Evolutionary conservation across 2,797 vertebrate species (phyloP), one percentile per base, ranked within the genome.

Genomic region (Eulemur albifrons): DNA sequence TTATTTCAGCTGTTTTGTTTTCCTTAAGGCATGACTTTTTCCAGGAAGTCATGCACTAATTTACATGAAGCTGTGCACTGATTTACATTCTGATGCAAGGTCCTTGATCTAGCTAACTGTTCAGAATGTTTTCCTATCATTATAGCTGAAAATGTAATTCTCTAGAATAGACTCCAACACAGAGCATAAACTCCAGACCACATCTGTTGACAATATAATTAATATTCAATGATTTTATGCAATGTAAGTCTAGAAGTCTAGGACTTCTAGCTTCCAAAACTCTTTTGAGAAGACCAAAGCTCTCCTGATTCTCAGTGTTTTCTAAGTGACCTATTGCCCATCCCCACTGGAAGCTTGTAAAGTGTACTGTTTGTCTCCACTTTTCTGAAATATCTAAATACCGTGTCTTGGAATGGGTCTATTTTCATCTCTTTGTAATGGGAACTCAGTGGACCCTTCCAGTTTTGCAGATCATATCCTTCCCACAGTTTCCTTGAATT

Each of bases 401-500:
- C 5, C 38, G 3, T 81, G 15, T 89, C 43, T 88, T 69, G 43
- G 25, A 59, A 4, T 50, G 4, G 4, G 35, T 77, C 38, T 83
- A 0, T 79, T 90, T 93, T 90, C 50, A 67, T 7, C 9, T 43
- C 59, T 87, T 96, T 87, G 10, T 93, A 11, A 9, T 88, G 43
- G 30, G 20, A 84, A 63, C 27, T 80, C 65, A 8, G n/a, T 93
- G 25, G 13, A 67, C 82, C 38, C 21, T 65, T 94, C 18, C 20
- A 50, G 12, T 77, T 89, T 83, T 63, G 40, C 14, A 75, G 75
- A 69, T 48, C 38, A 40, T 90, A 27, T 67, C 27, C 30, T 89
- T 82, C 54, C 54, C 54, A 57, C 79, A n/a, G 25, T 79, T 93
- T 82, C 12, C 54, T 94, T 92, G 75, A 92, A 54, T 89, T 82